Conservation (phyloP, 1,140 invertebrate species). For the Solenopsis invicta region DNA sequence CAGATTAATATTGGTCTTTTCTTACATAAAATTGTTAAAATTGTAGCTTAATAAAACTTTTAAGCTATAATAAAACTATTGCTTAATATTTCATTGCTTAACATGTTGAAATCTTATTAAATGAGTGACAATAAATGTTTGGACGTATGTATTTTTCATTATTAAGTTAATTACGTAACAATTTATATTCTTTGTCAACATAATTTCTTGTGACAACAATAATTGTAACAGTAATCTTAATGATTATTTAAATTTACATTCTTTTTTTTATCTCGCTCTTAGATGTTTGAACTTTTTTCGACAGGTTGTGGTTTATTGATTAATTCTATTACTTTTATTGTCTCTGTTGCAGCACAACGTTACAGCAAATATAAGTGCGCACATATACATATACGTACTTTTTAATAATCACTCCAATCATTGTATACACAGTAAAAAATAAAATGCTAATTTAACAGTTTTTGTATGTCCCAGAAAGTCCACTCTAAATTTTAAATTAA, state of each 20-base stretch:
- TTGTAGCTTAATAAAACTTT: background rate
- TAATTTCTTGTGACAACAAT: background rate
- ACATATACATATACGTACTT: background rate
- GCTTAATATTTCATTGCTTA: background rate
- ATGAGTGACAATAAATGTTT: slow-evolving; percentile 21
- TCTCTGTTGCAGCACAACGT: slow-evolving; percentile 51
- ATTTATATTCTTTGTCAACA: background rate
- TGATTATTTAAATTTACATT: slow-evolving; percentile 4
- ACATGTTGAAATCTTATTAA: background rate
- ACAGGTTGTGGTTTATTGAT: slow-evolving; percentile 10
- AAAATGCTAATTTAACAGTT: too few relatives aligned
- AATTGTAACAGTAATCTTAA: background rate
- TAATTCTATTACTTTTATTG: slow-evolving; percentile 55
- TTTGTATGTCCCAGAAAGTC: too few relatives aligned
- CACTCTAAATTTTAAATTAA: too few relatives aligned
- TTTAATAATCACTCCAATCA: background rate
- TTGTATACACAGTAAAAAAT: too few relatives aligned
- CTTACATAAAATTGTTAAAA: background rate
- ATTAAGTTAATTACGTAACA: background rate
- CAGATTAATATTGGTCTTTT: background rate
- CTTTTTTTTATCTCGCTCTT: background rate
- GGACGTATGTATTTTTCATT: background rate
- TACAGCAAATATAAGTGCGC: slow-evolving; percentile 47
- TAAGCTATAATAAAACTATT: background rate
- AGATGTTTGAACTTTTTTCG: slow-evolving; percentile 2